phyloP scores from a whole-genome alignment of 2,113 vertebrate genomes.

The Daphoenositta chrysoptera region DNA sequence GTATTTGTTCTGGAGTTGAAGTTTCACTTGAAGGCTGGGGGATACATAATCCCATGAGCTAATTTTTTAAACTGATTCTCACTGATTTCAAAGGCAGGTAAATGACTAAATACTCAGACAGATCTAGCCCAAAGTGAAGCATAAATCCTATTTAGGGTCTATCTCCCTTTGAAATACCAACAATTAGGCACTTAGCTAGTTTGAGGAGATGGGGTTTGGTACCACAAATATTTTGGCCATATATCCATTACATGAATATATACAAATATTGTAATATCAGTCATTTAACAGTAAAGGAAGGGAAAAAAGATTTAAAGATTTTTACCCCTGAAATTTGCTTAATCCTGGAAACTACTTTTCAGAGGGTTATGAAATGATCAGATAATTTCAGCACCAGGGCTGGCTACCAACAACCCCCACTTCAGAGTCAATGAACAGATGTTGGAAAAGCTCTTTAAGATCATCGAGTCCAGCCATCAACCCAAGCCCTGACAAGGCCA shows the following conservation, averaged over 20 bases:
- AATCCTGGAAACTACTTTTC: background rate
- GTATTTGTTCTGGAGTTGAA: conserved; percentile 13
- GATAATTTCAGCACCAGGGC: background rate
- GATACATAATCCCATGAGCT: background rate
- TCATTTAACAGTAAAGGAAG: background rate
- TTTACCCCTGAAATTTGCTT: background rate
- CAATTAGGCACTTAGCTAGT: background rate
- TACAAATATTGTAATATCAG: background rate
- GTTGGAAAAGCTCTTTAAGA: background rate
- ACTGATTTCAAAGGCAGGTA: background rate
- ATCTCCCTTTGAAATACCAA: background rate
- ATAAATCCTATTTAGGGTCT: background rate
- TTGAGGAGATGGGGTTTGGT: background rate
- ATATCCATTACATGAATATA: background rate
- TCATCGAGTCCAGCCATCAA: background rate
- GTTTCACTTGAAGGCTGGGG: background rate
- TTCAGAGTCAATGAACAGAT: background rate
- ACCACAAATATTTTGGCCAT: background rate
- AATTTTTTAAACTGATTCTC: background rate
- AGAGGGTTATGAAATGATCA: background rate
- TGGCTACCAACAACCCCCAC: background rate
- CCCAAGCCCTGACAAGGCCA: background rate
- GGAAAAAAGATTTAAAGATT: background rate
- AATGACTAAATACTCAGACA: background rate
- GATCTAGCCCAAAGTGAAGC: background rate